Conservation (phyloP, 2,888 invertebrate species). For the Tineola bisselliella region DNA sequence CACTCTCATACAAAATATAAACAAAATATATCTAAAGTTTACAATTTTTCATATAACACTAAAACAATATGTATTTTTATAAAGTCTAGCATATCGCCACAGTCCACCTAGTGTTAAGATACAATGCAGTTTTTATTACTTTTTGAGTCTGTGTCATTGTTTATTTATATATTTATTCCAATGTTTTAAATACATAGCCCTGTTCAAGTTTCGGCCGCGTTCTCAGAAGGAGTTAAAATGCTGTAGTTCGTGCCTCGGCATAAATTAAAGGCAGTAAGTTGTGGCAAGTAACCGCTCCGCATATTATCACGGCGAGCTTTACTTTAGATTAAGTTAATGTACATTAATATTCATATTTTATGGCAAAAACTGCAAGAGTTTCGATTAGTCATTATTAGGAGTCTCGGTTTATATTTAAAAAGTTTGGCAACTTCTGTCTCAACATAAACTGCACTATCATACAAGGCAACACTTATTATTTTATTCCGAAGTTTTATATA, state of each 20-base stretch:
- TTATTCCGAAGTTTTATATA: too few species aligned
- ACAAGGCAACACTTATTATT: too few species aligned
- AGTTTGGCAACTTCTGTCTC: neutral
- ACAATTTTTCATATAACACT: too few species aligned
- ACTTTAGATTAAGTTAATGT: constrained; percentile 62
- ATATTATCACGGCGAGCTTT: constrained; percentile 56
- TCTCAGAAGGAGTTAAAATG: constrained; percentile 66
- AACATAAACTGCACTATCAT: neutral
- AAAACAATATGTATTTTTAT: too few species aligned
- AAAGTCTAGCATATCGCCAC: too few species aligned
- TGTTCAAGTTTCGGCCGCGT: constrained; percentile 18
- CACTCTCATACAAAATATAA: neutral
- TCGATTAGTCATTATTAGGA: constrained; percentile 38
- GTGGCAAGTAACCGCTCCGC: constrained; percentile 57
- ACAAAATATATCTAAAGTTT: too few species aligned
- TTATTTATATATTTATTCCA: too few species aligned
- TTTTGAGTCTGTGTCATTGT: too few species aligned
- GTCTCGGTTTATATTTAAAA: neutral
- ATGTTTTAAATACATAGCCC: too few species aligned
- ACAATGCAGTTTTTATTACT: too few species aligned
- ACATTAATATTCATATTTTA: constrained; percentile 52
- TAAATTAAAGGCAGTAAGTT: constrained; percentile 59
- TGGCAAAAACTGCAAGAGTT: constrained; percentile 33
- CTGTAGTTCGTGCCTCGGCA: constrained; percentile 64
- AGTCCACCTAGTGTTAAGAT: too few species aligned